Evolutionary conservation across 2,888 invertebrate species (phyloP), one percentile per base, ranked within the genome.

Genomic region (Digitonthophagus gazella): DNA sequence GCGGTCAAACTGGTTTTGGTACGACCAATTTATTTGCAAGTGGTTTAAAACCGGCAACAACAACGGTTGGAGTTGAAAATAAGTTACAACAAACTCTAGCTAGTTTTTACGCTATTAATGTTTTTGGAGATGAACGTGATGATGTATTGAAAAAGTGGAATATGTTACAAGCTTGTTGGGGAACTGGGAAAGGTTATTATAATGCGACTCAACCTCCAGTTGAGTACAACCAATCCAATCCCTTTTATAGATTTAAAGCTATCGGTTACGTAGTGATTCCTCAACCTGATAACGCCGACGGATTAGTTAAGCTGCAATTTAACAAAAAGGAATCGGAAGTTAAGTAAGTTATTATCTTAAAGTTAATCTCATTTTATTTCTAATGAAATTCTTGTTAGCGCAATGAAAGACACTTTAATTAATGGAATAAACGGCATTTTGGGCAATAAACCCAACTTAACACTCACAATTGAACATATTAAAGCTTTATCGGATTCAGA

Each of bases 51-150:
- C 72, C 85, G 81, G 71, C 83, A 80, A 72, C 86, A 84, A 57
- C 85, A 83, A 67, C 79, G 22, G 22, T 64, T 70, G 69, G 65
- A 65, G 70, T 55, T 6, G 20, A 73, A 55, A 3, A 71, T 14
- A 79, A 78, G 69, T 78, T 76, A 19, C 82, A 82, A 71, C 83
- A 82, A 72, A 83, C 81, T n/a, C 86, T 87, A 67, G 86, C 85
- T 0, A 82, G 82, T 0, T 79, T 82, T 64, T 82, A 82, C 66
- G 78, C 80, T 0, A 81, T 83, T 71, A 90, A 90, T 65, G 88
- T 98, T 64, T 98, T 93, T 80, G 96, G 96, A 14, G 98, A 99
- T 81, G 98, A 99, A 80, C 86, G 98, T 44, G 98, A 99, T 80
- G 91, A 91, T 70, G 92, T 96, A 20, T 86, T 99, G 22, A 95